A percentile compares a stretch with the other conserved stretches of the same genome.
These are phyloP conservation scores for Heliconius charithonia DNA, from an alignment of 2,888 invertebrate genomes.

Conservation along the genomic window DNA sequence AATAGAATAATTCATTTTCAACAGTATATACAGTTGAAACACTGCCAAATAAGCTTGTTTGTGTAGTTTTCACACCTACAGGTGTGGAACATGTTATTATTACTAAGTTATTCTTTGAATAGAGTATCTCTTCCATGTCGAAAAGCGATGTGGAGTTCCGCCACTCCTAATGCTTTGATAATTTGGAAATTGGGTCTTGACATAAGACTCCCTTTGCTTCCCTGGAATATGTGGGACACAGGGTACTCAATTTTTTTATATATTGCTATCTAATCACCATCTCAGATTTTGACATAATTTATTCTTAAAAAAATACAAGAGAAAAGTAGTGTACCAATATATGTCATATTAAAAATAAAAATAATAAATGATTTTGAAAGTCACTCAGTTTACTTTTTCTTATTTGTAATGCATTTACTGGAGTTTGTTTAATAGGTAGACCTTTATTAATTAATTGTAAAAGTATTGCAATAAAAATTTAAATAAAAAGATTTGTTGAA, in stretches of 20 bases:
- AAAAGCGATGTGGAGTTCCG: no score
- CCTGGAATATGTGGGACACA: no score
- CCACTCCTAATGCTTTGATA: not conserved
- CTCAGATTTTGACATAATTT: no score
- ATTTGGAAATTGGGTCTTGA: not conserved
- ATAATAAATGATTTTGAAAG: not conserved
- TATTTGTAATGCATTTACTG: not conserved
- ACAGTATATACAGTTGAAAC: slow-evolving; percentile 23
- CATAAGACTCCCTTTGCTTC: not conserved
- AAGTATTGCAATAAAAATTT: no score
- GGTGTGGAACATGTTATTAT: slow-evolving; percentile 3
- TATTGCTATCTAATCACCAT: no score
- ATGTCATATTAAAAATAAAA: not conserved
- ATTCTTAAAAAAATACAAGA: no score
- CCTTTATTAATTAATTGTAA: not conserved
- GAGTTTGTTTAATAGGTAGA: not conserved
- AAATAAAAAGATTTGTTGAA: no score
- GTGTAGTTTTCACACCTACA: slow-evolving; percentile 11
- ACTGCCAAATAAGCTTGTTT: slow-evolving; percentile 11
- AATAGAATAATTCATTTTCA: slow-evolving; percentile 22
- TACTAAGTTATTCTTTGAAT: not conserved
- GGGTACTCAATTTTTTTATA: no score
- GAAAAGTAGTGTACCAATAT: no score
- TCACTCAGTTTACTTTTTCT: not conserved
- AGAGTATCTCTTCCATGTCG: not conserved